A percentile compares a stretch with the other conserved stretches of the same genome.
These are phyloP conservation scores for Rhabdomys pumilio DNA, from an alignment of 2,797 vertebrate genomes.

Conservation along the genomic window DNA sequence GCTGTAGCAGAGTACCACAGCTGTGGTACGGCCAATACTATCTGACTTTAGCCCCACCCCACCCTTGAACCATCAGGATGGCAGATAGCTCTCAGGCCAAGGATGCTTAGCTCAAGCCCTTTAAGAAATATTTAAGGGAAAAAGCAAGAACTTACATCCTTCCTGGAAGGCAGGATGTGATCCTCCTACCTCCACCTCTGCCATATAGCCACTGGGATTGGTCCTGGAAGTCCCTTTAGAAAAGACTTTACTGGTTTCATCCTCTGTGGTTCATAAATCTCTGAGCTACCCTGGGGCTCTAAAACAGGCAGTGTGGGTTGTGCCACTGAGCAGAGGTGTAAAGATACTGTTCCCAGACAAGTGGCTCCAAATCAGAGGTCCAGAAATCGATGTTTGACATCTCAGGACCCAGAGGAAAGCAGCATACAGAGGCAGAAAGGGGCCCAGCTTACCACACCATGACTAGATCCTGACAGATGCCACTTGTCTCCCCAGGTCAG, in stretches of 20 bases:
- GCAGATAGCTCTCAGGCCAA: background rate
- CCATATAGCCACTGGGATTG: accelerated
- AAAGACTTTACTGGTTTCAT: background rate
- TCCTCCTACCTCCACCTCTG: background rate
- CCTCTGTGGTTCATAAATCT: background rate
- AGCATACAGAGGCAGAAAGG: background rate
- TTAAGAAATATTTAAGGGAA: background rate
- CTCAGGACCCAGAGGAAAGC: background rate
- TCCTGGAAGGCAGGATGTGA: background rate
- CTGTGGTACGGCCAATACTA: accelerated
- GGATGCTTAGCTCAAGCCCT: background rate
- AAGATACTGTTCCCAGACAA: background rate
- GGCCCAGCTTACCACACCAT: background rate
- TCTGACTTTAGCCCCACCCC: background rate
- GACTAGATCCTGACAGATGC: background rate
- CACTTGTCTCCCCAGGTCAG: background rate
- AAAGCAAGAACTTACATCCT: background rate
- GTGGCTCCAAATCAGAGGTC: background rate
- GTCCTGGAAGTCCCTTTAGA: background rate
- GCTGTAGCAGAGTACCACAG: accelerated
- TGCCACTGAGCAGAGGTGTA: background rate
- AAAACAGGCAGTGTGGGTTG: background rate
- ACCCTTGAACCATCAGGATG: background rate
- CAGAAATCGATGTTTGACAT: too few relatives aligned
- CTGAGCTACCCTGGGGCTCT: background rate